Evolutionary conservation across 2,888 invertebrate species (phyloP).

Genomic region (Nipponacmea schrenckii): DNA sequence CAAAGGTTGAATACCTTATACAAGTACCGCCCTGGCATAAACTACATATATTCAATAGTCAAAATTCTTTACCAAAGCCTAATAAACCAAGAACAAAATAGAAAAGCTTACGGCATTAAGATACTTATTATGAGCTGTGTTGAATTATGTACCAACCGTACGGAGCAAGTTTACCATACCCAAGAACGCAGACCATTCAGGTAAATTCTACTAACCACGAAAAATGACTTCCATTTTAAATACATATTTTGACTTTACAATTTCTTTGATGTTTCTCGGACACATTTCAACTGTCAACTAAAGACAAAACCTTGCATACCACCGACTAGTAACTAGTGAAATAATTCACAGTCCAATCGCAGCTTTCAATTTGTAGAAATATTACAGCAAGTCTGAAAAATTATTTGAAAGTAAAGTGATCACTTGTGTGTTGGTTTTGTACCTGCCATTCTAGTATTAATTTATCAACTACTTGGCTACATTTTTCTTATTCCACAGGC

Average conservation of each 20-base stretch:
- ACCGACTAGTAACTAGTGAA: conserved; percentile 12
- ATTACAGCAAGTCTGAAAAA: conserved; percentile 13
- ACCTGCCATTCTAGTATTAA: conserved; percentile 23
- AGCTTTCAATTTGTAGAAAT: conserved; percentile 19
- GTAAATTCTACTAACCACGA: conserved; percentile 9
- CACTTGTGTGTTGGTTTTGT: conserved; percentile 2
- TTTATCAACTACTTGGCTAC: conserved; percentile 21
- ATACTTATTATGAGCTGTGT: conserved; percentile 37
- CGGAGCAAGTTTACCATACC: conserved; percentile 49
- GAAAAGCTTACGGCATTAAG: conserved; percentile 4
- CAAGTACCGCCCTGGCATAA: conserved; percentile 37
- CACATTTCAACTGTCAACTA: neutral
- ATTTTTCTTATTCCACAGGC: conserved; percentile 36
- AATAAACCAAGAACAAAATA: conserved; percentile 9
- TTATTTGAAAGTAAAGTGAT: conserved; percentile 16
- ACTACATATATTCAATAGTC: conserved; percentile 40
- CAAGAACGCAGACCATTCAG: conserved; percentile 15
- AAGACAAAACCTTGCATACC: conserved; percentile 19
- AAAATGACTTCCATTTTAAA: neutral
- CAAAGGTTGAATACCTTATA: conserved; percentile 10
- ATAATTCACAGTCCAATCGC: conserved; percentile 15
- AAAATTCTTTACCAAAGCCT: conserved; percentile 18
- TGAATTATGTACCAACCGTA: conserved; percentile 57
- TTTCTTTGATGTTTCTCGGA: conserved; percentile 1
- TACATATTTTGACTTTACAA: conserved; percentile 1